Percentiles rank a stretch among this genome's conserved stretches.
These are phyloP conservation scores for Dasypolia templi DNA, from an alignment of 2,888 invertebrate species.

Conservation along the genomic window DNA sequence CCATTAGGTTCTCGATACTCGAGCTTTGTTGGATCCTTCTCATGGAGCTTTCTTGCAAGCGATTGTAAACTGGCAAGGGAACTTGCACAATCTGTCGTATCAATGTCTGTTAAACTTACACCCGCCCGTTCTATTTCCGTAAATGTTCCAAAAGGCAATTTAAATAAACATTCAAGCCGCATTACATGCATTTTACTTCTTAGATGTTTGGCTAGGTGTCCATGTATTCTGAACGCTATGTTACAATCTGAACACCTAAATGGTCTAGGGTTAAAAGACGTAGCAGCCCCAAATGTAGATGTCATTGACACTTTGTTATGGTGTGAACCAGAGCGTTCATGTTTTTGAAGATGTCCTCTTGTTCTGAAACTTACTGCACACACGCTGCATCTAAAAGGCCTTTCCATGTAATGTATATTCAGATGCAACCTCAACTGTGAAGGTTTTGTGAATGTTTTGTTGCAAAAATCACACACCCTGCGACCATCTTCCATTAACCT, in stretches of 20 bases:
- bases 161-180: slow-evolving; percentile 97
- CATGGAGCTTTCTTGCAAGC: slow-evolving; percentile 94
- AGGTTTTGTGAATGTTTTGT: slow-evolving; percentile 97
- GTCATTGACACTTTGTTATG: slow-evolving; percentile 98
- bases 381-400: slow-evolving; percentile 97
- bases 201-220: slow-evolving; percentile 98
- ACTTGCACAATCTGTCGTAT: slow-evolving; percentile 98
- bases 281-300: slow-evolving; percentile 95
- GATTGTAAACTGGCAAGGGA: slow-evolving; percentile 96
- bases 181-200: slow-evolving; percentile 99
- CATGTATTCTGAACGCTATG: slow-evolving; percentile 98
- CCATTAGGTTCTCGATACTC: slow-evolving; percentile 91
- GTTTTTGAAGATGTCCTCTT: slow-evolving; percentile 97
- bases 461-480: slow-evolving; percentile 96
- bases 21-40: slow-evolving; percentile 95
- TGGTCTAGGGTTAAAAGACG: slow-evolving; percentile 97
- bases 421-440: slow-evolving; percentile 97
- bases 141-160: slow-evolving; percentile 98
- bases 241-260: slow-evolving; percentile 99
- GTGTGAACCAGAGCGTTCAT: slow-evolving; percentile 97
- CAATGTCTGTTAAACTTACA: slow-evolving; percentile 97
- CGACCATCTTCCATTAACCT: slow-evolving; percentile 93
- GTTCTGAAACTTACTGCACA: slow-evolving; percentile 97
- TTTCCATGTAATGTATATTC: slow-evolving; percentile 98
- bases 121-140: slow-evolving; percentile 98